Conservation (phyloP, 2,797 vertebrate genomes). For the Spinus olivaceus region DNA sequence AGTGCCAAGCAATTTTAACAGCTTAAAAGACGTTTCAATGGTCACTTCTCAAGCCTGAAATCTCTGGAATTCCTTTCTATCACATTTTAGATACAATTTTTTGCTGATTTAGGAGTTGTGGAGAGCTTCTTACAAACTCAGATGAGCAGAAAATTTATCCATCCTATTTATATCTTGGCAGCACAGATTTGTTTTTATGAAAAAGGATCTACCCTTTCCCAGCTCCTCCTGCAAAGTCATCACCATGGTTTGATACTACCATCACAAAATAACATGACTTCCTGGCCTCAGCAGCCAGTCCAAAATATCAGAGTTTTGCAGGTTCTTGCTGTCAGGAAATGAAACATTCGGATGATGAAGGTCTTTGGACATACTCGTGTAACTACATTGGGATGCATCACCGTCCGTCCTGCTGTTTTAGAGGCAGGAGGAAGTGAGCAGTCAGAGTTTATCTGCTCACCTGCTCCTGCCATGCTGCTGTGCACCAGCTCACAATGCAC, state of each 20-base stretch:
- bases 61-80: neutral
- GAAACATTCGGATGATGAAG: neutral
- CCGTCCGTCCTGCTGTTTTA: neutral
- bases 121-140: neutral
- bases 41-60: neutral
- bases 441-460: neutral
- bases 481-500: rapidly evolving
- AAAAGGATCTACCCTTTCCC: neutral
- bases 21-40: neutral
- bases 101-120: neutral
- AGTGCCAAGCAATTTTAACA: neutral
- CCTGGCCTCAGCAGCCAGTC: neutral
- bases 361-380: neutral
- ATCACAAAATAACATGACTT: neutral
- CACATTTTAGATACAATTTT: neutral
- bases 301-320: neutral
- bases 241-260: neutral
- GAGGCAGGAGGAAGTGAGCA: neutral
- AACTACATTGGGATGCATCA: neutral
- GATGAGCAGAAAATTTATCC: neutral
- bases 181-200: neutral
- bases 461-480: rapidly evolving
- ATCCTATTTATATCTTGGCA: neutral
- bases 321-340: neutral
- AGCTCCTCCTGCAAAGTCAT: neutral